Evolutionary conservation across 2,888 invertebrate genomes (phyloP).

Genomic region (Pilophorus perplexus): DNA sequence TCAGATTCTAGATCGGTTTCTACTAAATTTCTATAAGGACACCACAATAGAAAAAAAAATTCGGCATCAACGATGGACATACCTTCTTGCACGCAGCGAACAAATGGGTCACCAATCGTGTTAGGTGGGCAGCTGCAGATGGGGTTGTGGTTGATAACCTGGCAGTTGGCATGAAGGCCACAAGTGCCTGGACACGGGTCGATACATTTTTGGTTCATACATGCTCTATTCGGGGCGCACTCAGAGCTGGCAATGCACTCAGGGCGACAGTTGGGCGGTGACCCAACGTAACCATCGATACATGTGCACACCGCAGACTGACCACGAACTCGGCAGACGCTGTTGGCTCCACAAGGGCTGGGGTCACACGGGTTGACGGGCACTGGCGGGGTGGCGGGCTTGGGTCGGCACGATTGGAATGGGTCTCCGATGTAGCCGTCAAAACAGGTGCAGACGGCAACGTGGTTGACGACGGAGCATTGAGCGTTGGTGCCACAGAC

Average conservation of each 20-base stretch:
- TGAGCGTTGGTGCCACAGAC: conserved; percentile 80
- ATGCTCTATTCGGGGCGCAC: conserved; percentile 61
- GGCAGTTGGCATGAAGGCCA: conserved; percentile 60
- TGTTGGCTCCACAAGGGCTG: conserved; percentile 63
- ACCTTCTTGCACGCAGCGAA: conserved; percentile 56
- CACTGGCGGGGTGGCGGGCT: conserved; percentile 54
- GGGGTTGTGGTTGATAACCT: conserved; percentile 62
- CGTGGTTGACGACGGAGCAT: conserved; percentile 76
- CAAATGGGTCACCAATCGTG: conserved; percentile 62
- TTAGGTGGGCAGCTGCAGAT: conserved; percentile 63
- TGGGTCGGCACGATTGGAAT: conserved; percentile 70
- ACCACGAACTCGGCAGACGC: conserved; percentile 56
- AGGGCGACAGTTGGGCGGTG: conserved; percentile 61
- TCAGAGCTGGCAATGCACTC: conserved; percentile 62
- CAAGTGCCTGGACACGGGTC: conserved; percentile 64
- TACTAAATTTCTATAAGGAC: too few relatives aligned
- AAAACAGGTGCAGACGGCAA: conserved; percentile 77
- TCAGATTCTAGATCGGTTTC: too few relatives aligned
- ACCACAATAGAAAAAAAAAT: too few relatives aligned
- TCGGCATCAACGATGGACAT: too few relatives aligned
- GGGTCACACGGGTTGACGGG: conserved; percentile 59
- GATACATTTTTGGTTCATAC: conserved; percentile 62
- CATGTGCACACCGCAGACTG: conserved; percentile 62
- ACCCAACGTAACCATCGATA: conserved; percentile 59
- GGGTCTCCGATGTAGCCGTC: conserved; percentile 79